Evolutionary conservation across 2,888 invertebrate species (phyloP).

Genomic region (Erebia epiphron): DNA sequence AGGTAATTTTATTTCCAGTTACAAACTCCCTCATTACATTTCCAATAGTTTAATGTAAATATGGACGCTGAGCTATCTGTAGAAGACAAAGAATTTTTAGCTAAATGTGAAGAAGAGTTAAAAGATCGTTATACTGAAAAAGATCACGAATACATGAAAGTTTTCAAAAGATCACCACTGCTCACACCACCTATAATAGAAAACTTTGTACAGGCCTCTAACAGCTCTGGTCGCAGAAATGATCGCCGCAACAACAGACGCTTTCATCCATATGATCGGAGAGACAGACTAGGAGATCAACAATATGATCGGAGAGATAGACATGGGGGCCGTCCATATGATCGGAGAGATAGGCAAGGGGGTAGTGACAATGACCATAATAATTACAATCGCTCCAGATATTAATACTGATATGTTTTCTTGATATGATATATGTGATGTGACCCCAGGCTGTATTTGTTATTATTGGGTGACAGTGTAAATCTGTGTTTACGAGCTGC

Average conservation of each 20-base stretch:
- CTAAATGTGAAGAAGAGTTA: constrained; percentile 85
- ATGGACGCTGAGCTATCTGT: constrained; percentile 70
- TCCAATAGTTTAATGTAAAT: constrained; percentile 42
- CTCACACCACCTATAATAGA: constrained; percentile 84
- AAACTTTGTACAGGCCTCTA: constrained; percentile 79
- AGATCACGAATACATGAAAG: constrained; percentile 84
- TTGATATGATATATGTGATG: not conserved
- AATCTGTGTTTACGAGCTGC: too few species aligned
- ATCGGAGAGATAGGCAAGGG: constrained; percentile 42
- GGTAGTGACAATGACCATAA: constrained; percentile 43
- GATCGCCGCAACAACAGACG: constrained; percentile 58
- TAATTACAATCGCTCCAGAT: constrained; percentile 33
- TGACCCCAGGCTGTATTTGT: not conserved
- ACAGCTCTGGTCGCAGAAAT: constrained; percentile 56
- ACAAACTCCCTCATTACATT: constrained; percentile 50
- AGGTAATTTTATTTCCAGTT: constrained; percentile 10
- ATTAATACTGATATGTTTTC: constrained; percentile 1
- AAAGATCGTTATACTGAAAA: constrained; percentile 84
- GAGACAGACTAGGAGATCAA: constrained; percentile 44
- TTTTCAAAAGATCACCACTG: constrained; percentile 62
- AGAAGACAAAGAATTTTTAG: constrained; percentile 83
- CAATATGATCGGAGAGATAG: constrained; percentile 49
- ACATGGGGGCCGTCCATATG: constrained; percentile 46
- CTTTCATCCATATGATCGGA: constrained; percentile 51
- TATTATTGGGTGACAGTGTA: too few species aligned